These are phyloP conservation scores for Euura lappo DNA, from an alignment of 1,140 invertebrate species.

Conservation along the genomic window DNA sequence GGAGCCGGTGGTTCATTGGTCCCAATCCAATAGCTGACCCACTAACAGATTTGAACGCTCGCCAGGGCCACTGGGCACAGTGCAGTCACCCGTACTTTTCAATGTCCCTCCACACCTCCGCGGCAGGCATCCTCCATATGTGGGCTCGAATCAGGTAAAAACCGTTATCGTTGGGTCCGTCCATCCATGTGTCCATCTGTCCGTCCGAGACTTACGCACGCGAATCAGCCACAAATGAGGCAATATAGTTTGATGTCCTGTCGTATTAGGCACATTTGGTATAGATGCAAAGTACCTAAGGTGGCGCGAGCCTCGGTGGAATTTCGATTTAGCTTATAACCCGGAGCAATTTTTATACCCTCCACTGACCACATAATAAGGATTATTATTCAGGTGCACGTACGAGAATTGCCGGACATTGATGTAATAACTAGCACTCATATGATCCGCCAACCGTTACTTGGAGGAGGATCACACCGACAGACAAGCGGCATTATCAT, in stretches of 20 bases:
- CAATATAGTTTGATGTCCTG: background rate
- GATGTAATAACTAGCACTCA: constrained; percentile 7
- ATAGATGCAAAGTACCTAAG: background rate
- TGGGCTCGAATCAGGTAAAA: background rate
- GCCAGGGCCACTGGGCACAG: constrained; percentile 22
- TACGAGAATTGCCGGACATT: background rate
- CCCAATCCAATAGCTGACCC: constrained; percentile 39
- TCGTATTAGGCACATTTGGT: background rate
- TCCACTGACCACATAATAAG: background rate
- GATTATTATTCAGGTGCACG: background rate
- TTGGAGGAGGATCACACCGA: background rate
- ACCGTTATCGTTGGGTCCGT: background rate
- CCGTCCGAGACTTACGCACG: background rate
- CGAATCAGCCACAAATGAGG: background rate
- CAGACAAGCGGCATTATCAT: constrained; percentile 5
- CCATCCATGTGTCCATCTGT: background rate
- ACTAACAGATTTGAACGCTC: constrained; percentile 52
- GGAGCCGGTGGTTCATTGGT: constrained; percentile 26
- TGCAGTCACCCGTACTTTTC: background rate
- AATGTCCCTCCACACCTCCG: background rate
- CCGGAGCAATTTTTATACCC: background rate
- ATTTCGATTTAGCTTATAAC: background rate
- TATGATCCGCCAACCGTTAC: background rate
- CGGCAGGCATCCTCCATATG: background rate
- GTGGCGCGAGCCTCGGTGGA: background rate